Percentiles rank a stretch among this genome's conserved stretches.
These are phyloP conservation scores for Drosophila lini DNA, from an alignment of 1,140 invertebrate genomes.

Conservation along the genomic window DNA sequence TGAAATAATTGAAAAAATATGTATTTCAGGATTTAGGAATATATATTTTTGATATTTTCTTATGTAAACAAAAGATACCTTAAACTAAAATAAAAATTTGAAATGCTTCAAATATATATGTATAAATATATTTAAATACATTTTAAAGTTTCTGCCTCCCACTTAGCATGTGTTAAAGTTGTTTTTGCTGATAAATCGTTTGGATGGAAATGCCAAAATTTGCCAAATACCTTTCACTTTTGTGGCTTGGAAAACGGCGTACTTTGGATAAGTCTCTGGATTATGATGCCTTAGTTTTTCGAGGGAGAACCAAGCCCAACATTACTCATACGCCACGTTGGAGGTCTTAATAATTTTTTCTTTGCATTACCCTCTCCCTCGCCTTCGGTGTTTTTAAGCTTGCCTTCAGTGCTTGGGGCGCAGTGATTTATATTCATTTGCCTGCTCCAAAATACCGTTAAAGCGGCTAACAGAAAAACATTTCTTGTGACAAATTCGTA, in stretches of 20 bases:
- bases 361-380: slow-evolving; percentile 6
- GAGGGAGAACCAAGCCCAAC: background rate
- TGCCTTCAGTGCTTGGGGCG: slow-evolving; percentile 7
- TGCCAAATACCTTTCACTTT: slow-evolving; percentile 5
- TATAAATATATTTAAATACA: background rate
- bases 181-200: background rate
- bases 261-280: slow-evolving; percentile 17
- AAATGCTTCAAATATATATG: too few species aligned
- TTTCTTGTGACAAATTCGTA: slow-evolving; percentile 67
- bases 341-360: slow-evolving; percentile 22
- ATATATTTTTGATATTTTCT: too few species aligned
- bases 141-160: background rate
- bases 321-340: slow-evolving; percentile 44
- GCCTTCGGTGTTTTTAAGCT: slow-evolving; percentile 2
- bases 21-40: too few species aligned
- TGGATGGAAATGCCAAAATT: background rate
- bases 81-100: too few species aligned
- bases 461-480: slow-evolving; percentile 61
- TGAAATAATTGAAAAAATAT: background rate
- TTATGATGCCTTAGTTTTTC: slow-evolving; percentile 13
- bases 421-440: slow-evolving; percentile 73
- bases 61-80: too few species aligned
- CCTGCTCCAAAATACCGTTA: slow-evolving; percentile 65
- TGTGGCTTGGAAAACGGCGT: slow-evolving; percentile 4
- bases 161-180: background rate